Percentiles rank a stretch among this genome's conserved stretches.
These are phyloP conservation scores for Loripinus fragilis DNA, from an alignment of 2,888 invertebrate genomes.

Conservation along the genomic window DNA sequence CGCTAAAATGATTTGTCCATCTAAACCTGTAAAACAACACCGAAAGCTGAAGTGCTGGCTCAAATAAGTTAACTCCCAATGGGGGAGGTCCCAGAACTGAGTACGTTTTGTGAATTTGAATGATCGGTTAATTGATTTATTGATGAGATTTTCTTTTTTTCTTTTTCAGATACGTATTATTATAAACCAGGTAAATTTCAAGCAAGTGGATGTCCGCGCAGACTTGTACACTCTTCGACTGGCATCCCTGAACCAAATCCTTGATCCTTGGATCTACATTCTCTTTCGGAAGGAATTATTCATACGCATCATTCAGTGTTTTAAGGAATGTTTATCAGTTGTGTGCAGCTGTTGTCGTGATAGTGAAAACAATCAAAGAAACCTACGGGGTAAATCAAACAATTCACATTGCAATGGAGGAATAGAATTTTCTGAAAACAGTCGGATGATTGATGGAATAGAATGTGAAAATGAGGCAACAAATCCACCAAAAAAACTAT, in stretches of 20 bases:
- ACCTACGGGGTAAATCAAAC: neutral
- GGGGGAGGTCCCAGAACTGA: too few relatives aligned
- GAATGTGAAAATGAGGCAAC: neutral
- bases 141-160: too few relatives aligned
- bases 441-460: neutral
- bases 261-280: conserved; percentile 83
- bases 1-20: too few relatives aligned
- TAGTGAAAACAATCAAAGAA: neutral
- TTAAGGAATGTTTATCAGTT: neutral
- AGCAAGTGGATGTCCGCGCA: conserved; percentile 50
- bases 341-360: neutral
- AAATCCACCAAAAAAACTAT: neutral
- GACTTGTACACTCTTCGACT: conserved; percentile 80
- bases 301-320: neutral
- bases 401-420: neutral
- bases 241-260: conserved; percentile 82
- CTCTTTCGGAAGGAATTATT: conserved; percentile 76
- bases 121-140: too few relatives aligned
- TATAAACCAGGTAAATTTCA: conserved; percentile 61
- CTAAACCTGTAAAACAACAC: too few relatives aligned
- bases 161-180: conserved; percentile 66
- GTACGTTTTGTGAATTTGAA: too few relatives aligned
- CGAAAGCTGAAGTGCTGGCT: too few relatives aligned
- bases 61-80: too few relatives aligned
- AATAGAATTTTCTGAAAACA: neutral